Conservation (phyloP, 2,888 invertebrate genomes). For the Andrena praecox region DNA sequence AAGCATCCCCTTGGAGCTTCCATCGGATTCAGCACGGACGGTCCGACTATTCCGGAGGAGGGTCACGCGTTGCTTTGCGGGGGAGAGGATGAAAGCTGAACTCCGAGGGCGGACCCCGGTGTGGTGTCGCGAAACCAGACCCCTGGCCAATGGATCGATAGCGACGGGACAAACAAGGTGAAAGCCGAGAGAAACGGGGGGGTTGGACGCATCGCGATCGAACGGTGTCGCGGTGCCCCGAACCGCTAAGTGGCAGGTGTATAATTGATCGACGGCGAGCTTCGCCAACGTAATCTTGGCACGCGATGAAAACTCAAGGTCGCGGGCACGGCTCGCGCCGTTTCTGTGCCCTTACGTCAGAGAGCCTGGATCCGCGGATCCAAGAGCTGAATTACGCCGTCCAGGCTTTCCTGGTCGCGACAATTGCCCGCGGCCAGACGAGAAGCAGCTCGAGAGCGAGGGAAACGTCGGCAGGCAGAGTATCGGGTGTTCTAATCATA, state of each 20-base stretch:
- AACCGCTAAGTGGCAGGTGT: slow-evolving; percentile 29
- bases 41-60: neutral
- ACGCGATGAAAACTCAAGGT: slow-evolving; percentile 80
- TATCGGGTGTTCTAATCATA: too few relatives aligned
- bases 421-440: slow-evolving; percentile 31
- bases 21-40: too few relatives aligned
- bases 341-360: slow-evolving; percentile 63
- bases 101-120: neutral
- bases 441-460: neutral
- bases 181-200: neutral
- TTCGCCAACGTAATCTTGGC: slow-evolving; percentile 77
- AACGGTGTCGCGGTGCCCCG: neutral
- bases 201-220: neutral
- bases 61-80: neutral
- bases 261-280: slow-evolving; percentile 68
- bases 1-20: too few relatives aligned
- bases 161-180: slow-evolving; percentile 10
- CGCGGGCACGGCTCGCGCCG: slow-evolving; percentile 63
- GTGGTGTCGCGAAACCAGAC: slow-evolving; percentile 17
- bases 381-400: slow-evolving; percentile 24
- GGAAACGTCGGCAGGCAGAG: neutral
- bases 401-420: slow-evolving; percentile 16
- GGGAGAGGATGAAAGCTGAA: neutral
- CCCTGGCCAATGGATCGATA: slow-evolving; percentile 19
- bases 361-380: slow-evolving; percentile 47